Evolutionary conservation across 1,140 invertebrate species (phyloP), one percentile per base, ranked within the genome.

Genomic region (Drosophila kanapiae): DNA sequence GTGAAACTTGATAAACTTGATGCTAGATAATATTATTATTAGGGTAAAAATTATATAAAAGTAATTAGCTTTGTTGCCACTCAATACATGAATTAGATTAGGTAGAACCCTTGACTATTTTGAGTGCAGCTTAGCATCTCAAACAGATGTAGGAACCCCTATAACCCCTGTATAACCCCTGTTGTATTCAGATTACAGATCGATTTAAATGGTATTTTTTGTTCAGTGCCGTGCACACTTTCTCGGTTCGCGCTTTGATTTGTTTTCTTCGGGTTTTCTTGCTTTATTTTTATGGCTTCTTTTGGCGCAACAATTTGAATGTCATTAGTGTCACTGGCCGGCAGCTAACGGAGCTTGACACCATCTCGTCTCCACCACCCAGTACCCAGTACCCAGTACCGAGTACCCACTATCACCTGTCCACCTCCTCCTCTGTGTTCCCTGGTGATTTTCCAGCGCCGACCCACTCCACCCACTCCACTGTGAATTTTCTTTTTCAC

Each of bases 291-390:
- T 86, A 87, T 76, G 79, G 79, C 83, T 85, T 85, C 82, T 87
- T 86, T 85, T 78, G 65, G 79, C 83, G 83, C 83, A 82, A 87
- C 82, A 86, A 82, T 87, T 87, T 82, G 75, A 86, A 82, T 82
- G 82, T 87, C 82, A 86, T 86, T 86, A 86, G 79, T 76, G 83
- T 87, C 83, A 86, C 65, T 77, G 80, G 60, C 65, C 69, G 78
- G 58, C 63, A 47, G 57, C 82, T 85, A 85, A 85, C 82, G 78
- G 82, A 75, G 78, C 82, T 85, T 70, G 74, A 76, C 74, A 76
- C 74, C 74, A 74, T 45, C 40, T 70, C 60, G 38, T 69, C 65
- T 29, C 64, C 43, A 40, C 43, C 67, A 27, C 53, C 53, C 43
- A 42, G 16, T 23, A 38, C 31, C 51, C 6, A 53, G 51, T 54